Base-by-base conservation (phyloP, 2,797 vertebrate genomes). In the Zalophus californianus region DNA sequence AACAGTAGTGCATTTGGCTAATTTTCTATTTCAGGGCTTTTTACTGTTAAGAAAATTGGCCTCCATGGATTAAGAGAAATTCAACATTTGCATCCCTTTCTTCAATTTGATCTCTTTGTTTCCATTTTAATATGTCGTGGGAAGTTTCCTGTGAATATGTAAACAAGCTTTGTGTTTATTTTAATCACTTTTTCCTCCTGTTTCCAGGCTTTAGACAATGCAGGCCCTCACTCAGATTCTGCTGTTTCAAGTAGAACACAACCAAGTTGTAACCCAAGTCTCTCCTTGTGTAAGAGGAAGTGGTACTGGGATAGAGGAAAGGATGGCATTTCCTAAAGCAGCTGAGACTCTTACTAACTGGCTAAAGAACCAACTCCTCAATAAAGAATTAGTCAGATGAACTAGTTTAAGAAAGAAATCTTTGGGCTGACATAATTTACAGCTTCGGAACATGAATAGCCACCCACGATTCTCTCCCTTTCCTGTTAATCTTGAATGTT, bases 161-260 rank as follows among this genome's bases (percentile, higher is more conserved):
- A 95, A 93, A 89, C 96, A 96, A 78, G 80, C 90, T 95, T 95
- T 97, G 91, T 96, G 95, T 93, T 93, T 91, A 88, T 97, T 97
- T 94, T 97, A 93, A 95, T 95, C 20, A 78, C 38, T 44, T 80
- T 93, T 93, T 35, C 94, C 94, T 94, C 95, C 68, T 85, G 92
- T 96, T 93, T 95, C 93, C 90, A 85, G 60, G 13, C 73, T 90
- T 32, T 14, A 83, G 88, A 82, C 72, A 93, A 58, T 12, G 35
- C 44, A 2, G 16, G 21, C 35, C 68, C 80, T 85, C 72, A 75
- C 66, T 62, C 9, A 21, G 62, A 93, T 68, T 82, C 80, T 78
- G 48, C 20, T 56, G 35, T 32, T 68, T 62, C 75, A 21, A 80
- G 64, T 5, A 72, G 23, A 75, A 77, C 16, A 27, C 73, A 75